A percentile compares a stretch with the other conserved stretches of the same genome.
Conservation (phyloP, 35 echinoderm and acorn worm species). For the Apostichopus parvimensis region DNA sequence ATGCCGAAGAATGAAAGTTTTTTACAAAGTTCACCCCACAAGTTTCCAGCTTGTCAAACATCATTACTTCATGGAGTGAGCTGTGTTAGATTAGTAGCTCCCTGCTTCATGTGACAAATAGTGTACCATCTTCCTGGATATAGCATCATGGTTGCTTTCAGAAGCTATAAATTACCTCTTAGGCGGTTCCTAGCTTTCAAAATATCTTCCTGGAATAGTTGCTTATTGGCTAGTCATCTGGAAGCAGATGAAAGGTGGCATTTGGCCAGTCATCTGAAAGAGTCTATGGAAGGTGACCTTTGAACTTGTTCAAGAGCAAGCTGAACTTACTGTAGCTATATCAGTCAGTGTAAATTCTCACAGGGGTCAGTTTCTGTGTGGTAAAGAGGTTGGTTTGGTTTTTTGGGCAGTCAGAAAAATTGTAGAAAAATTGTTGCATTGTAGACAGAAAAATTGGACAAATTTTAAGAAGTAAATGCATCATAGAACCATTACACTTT, state of each 20-base stretch:
- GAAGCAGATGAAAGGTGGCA: neutral
- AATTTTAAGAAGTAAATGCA: too few relatives aligned
- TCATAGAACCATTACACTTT: neutral
- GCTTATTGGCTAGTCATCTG: neutral
- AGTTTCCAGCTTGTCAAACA: too few relatives aligned
- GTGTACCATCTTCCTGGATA: neutral
- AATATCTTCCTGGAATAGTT: neutral
- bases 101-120: too few relatives aligned
- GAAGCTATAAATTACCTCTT: slow-evolving; percentile 21
- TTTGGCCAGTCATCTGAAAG: neutral
- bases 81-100: too few relatives aligned
- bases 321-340: neutral
- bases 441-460: too few relatives aligned
- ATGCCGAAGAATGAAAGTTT: too few relatives aligned
- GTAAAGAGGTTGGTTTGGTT: too few relatives aligned
- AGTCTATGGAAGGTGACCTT: neutral
- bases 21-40: too few relatives aligned
- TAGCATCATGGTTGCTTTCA: neutral
- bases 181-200: neutral
- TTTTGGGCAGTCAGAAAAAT: neutral
- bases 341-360: neutral
- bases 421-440: neutral
- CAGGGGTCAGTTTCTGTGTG: neutral
- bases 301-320: slow-evolving; percentile 17
- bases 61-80: too few relatives aligned